Evolutionary conservation across 2,797 vertebrate genomes (phyloP).

Genomic region (Crypturellus tataupa): DNA sequence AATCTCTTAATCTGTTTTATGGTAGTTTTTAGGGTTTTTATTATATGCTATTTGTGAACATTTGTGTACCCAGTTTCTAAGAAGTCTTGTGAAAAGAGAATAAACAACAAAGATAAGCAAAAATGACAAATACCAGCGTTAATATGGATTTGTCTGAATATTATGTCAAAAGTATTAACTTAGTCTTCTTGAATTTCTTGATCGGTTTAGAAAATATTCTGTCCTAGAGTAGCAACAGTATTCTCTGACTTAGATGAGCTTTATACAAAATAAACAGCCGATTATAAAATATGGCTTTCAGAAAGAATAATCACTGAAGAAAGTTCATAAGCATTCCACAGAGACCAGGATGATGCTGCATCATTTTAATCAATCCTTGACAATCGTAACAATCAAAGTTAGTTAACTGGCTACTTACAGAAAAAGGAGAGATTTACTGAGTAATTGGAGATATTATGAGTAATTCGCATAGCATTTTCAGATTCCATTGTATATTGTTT

Average conservation of each 20-base stretch:
- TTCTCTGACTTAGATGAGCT: background rate
- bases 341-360: background rate
- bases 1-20: background rate
- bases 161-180: background rate
- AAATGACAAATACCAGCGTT: background rate
- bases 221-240: background rate
- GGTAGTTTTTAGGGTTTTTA: background rate
- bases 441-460: background rate
- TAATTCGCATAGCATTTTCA: background rate
- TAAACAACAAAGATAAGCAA: background rate
- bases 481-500: background rate
- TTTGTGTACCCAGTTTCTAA: background rate
- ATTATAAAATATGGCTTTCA: background rate
- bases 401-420: background rate
- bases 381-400: background rate
- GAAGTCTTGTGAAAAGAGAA: background rate
- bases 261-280: background rate
- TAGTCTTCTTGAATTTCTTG: background rate
- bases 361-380: background rate
- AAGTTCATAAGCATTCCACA: background rate
- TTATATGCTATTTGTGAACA: background rate
- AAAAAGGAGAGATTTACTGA: background rate
- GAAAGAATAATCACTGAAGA: background rate
- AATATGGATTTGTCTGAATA: background rate
- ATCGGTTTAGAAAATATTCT: background rate